These are phyloP conservation scores for Tachysurus fulvidraco DNA, from an alignment of 2,113 vertebrate species.

Conservation along the genomic window DNA sequence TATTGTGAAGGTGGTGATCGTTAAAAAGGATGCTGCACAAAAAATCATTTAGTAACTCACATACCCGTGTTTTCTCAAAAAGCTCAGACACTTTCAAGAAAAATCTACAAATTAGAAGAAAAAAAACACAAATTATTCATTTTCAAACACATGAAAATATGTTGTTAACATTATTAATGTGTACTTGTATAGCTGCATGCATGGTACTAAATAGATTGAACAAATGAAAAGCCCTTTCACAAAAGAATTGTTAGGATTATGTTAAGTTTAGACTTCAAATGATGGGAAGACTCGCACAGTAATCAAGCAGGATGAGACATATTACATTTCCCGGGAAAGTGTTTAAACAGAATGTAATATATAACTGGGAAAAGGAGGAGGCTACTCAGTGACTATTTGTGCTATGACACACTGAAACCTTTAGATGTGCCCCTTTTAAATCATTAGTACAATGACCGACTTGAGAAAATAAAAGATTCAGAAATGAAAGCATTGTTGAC, in stretches of 20 bases:
- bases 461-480: neutral
- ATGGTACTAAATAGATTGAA: neutral
- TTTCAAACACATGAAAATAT: neutral
- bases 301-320: neutral
- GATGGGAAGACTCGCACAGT: neutral
- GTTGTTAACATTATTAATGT: neutral
- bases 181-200: neutral
- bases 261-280: neutral
- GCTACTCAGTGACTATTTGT: neutral
- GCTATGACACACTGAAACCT: neutral
- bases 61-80: slow-evolving; percentile 97
- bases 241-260: neutral
- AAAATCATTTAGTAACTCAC: slow-evolving; percentile 40
- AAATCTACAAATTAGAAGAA: slow-evolving; percentile 78
- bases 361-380: neutral
- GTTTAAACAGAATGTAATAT: neutral
- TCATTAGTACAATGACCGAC: neutral
- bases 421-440: neutral
- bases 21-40: neutral
- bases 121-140: neutral
- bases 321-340: neutral
- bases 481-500: neutral
- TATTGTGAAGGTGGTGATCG: neutral
- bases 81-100: slow-evolving; percentile 97
- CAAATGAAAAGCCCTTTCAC: neutral